Evolutionary conservation across 2,797 vertebrate genomes (phyloP), one percentile per base, ranked within the genome.

Genomic region (Pipistrellus pipistrellus): DNA sequence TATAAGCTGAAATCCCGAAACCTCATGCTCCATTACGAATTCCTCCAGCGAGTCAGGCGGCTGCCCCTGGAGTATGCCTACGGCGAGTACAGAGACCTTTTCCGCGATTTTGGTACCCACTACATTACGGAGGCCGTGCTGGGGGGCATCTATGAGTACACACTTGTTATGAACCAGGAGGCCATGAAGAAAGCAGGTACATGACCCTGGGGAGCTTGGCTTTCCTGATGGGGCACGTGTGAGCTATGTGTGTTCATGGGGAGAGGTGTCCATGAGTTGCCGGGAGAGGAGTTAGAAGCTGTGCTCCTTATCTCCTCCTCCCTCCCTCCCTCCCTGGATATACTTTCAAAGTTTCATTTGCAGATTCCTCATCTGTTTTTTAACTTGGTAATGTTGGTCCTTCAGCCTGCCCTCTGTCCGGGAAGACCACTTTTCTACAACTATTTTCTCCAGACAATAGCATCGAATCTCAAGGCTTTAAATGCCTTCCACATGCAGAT

Each of bases 11-110:
- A 99, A 95, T 6, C 98, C 1, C 97, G 98, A 2, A 97, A 91
- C 62, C 96, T 99, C 97, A 98, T 99, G 98, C 98, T 99, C 87
- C 99, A 99, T 91, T 97, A 98, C 0, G 99, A 99, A 83, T 99
- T 99, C 97, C 98, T 99, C 95, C 98, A 96, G 97, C 98, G 98
- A 15, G 98, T 99, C 13, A 98, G 96, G 32, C 96, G 95, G 9
- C 97, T 99, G 84, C 99, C 99, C 0, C 44, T 97, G 27, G 95
- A 99, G 27, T 99, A 99, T 68, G 98, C 97, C 85, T 99, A 99
- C 0, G 99, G 99, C 0, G 99, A 99, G 85, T 99, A 99, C 98
- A 97, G 99, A n/a, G 98, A 99, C 96, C 98, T 99, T 93, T 98
- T 98, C 98, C 98, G 97, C 15, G 99, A 99, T 92, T 99, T 99